phyloP scores from a whole-genome alignment of 2,888 invertebrate species.

The Protophormia terraenovae region DNA sequence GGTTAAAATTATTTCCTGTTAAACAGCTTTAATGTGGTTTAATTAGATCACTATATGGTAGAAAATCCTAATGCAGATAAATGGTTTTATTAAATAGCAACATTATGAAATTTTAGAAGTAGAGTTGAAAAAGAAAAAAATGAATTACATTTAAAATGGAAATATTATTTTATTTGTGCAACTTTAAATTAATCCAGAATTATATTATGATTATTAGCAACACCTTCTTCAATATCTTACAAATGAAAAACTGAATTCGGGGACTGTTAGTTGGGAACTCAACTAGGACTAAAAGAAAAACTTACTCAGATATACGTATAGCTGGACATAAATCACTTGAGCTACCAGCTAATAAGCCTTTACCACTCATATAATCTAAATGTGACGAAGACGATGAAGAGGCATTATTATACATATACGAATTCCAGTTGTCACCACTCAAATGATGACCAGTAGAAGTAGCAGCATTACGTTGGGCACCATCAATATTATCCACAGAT shows the following conservation, averaged over 20 bases:
- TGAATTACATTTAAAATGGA: too few relatives aligned
- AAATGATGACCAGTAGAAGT: slow-evolving; percentile 35
- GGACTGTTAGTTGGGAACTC: background rate
- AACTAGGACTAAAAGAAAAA: slow-evolving; percentile 21
- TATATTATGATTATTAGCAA: too few relatives aligned
- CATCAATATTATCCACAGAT: slow-evolving; percentile 75
- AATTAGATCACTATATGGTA: too few relatives aligned
- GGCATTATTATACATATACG: slow-evolving; percentile 45
- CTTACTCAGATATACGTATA: slow-evolving; percentile 87
- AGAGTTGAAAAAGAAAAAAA: too few relatives aligned
- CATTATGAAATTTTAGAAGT: too few relatives aligned
- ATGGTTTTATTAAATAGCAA: too few relatives aligned
- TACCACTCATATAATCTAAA: slow-evolving; percentile 74
- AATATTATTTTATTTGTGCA: too few relatives aligned
- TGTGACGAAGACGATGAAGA: slow-evolving; percentile 58
- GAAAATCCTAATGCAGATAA: too few relatives aligned
- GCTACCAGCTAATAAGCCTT: slow-evolving; percentile 58
- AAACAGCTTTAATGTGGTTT: too few relatives aligned
- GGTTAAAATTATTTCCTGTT: too few relatives aligned
- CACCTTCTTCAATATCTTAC: background rate
- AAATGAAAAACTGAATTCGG: background rate
- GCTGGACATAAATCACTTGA: slow-evolving; percentile 83
- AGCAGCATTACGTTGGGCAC: slow-evolving; percentile 63
- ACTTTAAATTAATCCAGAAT: too few relatives aligned
- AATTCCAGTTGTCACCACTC: slow-evolving; percentile 52